Evolutionary conservation across 1,140 invertebrate genomes (phyloP).

Genomic region (Popillia japonica): DNA sequence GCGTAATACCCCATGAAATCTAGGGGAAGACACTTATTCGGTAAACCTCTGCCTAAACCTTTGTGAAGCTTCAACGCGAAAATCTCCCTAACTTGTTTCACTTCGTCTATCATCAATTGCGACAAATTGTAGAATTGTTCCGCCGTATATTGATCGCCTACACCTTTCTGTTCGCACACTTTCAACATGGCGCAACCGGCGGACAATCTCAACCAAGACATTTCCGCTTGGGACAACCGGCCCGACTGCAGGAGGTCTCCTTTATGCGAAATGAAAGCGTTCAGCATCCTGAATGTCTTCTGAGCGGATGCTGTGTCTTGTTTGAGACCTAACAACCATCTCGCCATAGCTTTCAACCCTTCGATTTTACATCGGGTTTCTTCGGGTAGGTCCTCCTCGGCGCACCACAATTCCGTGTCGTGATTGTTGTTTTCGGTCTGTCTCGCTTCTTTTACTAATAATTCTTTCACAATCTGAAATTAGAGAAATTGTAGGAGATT

Average conservation of each 20-base stretch:
- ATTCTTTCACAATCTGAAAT: constrained; percentile 89
- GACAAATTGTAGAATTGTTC: constrained; percentile 96
- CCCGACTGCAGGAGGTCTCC: constrained; percentile 82
- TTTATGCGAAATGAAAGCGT: constrained; percentile 63
- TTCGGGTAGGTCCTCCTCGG: constrained; percentile 86
- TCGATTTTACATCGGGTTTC: constrained; percentile 94
- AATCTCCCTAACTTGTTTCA: constrained; percentile 87
- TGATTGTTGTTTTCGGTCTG: constrained; percentile 60
- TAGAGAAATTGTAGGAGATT: too few species aligned
- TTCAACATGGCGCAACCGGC: constrained; percentile 96
- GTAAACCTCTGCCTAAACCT: constrained; percentile 80
- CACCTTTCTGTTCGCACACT: constrained; percentile 94
- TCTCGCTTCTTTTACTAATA: constrained; percentile 84
- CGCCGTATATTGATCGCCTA: constrained; percentile 91
- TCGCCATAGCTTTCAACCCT: constrained; percentile 94
- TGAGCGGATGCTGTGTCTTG: constrained; percentile 87
- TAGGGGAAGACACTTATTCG: constrained; percentile 88
- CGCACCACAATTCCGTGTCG: constrained; percentile 79
- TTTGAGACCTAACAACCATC: constrained; percentile 93
- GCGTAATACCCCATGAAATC: constrained; percentile 98
- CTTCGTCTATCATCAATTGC: constrained; percentile 88
- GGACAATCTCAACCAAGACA: constrained; percentile 88
- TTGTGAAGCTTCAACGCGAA: constrained; percentile 94
- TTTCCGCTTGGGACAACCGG: constrained; percentile 81
- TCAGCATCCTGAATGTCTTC: constrained; percentile 83